Percentiles rank a stretch among this genome's conserved stretches.
Evolutionary conservation across 2,113 vertebrate species (phyloP).

Genomic region (Hemibagrus wyckioides): DNA sequence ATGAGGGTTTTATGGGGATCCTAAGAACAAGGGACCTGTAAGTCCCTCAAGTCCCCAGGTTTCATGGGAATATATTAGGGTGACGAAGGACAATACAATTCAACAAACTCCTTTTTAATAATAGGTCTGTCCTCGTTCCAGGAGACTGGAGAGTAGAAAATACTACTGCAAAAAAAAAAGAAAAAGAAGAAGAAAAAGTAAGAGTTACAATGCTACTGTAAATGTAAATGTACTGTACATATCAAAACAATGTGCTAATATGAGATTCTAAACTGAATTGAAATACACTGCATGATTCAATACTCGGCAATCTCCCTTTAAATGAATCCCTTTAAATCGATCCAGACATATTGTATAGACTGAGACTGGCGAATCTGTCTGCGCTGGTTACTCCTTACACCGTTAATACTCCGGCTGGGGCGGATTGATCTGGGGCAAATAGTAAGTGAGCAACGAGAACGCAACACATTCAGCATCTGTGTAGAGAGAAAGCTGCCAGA

Average conservation of each 20-base stretch:
- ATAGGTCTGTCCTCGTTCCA: no score
- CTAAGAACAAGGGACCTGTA: no score
- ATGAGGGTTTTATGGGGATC: no score
- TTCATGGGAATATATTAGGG: neutral
- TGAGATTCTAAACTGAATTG: neutral
- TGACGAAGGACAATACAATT: neutral
- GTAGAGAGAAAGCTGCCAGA: slow-evolving; percentile 83
- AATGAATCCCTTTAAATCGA: neutral
- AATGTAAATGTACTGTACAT: neutral
- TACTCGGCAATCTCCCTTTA: neutral
- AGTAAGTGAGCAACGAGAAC: slow-evolving; percentile 14
- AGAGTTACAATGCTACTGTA: neutral
- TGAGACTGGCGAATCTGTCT: neutral
- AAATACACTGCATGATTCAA: slow-evolving; percentile 6
- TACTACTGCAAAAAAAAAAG: neutral
- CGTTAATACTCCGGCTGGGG: neutral
- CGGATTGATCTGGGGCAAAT: slow-evolving; percentile 17
- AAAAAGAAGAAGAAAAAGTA: neutral
- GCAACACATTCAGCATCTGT: slow-evolving; percentile 69
- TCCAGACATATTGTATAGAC: neutral
- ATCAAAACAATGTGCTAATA: neutral
- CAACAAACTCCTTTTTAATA: neutral
- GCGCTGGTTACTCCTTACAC: neutral
- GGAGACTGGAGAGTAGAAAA: no score
- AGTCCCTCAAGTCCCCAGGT: neutral